phyloP scores from a whole-genome alignment of 2,113 vertebrate species.

The Tetrao urogallus region DNA sequence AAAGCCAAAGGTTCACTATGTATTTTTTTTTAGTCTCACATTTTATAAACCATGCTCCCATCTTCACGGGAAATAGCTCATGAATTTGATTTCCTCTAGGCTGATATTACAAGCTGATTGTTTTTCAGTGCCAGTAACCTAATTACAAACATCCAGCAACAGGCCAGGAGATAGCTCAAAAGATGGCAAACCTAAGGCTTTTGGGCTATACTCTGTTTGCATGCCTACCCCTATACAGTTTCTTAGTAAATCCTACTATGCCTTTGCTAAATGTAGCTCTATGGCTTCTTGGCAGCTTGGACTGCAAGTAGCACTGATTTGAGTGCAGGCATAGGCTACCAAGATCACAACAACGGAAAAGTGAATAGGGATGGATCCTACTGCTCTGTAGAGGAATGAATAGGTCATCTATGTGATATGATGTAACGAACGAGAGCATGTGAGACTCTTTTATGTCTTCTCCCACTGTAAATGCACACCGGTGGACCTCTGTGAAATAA shows the following conservation, averaged over 20 bases:
- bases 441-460: not conserved
- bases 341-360: not conserved
- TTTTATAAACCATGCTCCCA: not conserved
- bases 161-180: not conserved
- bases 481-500: not conserved
- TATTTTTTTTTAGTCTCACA: not conserved
- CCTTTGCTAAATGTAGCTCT: not conserved
- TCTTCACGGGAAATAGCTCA: not conserved
- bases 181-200: fast-evolving
- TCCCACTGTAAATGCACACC: not conserved
- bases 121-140: not conserved
- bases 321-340: not conserved
- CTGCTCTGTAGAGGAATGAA: not conserved
- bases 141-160: not conserved
- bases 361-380: not conserved
- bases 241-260: too few relatives aligned
- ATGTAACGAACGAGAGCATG: not conserved
- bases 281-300: not conserved
- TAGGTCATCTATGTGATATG: not conserved
- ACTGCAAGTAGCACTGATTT: not conserved
- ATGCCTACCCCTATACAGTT: fast-evolving
- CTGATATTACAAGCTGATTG: not conserved
- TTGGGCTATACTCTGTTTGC: fast-evolving
- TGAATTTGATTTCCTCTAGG: not conserved
- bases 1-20: not conserved